A percentile compares a stretch with the other conserved stretches of the same genome.
These are phyloP conservation scores for Serinus canaria DNA, from an alignment of 2,113 vertebrate genomes.

Conservation along the genomic window DNA sequence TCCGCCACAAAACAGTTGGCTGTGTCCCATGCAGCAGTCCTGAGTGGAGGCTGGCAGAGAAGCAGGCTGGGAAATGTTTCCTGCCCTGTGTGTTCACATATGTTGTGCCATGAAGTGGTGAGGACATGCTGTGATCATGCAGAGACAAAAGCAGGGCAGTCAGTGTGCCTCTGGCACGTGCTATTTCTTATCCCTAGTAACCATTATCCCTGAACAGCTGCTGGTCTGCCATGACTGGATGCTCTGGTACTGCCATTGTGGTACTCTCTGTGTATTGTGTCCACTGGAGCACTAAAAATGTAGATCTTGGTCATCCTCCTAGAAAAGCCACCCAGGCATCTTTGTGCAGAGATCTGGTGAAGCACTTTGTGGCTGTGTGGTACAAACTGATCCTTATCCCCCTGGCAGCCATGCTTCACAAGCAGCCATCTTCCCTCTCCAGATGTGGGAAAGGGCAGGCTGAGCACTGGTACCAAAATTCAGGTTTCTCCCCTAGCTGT, in stretches of 20 bases:
- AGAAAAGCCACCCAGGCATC: background rate
- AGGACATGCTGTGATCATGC: background rate
- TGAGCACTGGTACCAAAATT: background rate
- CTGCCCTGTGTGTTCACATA: background rate
- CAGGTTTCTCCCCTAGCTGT: background rate
- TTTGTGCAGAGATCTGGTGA: background rate
- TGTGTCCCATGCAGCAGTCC: background rate
- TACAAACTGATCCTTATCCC: background rate
- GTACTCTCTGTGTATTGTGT: background rate
- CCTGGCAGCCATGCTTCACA: background rate
- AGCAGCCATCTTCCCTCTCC: background rate
- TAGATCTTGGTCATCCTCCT: background rate
- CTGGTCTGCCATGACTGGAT: background rate
- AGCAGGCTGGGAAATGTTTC: background rate
- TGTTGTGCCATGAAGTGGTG: accelerated
- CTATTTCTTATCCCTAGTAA: background rate
- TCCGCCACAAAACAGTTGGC: background rate
- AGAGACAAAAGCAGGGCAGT: background rate
- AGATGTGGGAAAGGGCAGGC: background rate
- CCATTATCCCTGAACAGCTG: background rate
- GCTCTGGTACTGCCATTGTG: background rate
- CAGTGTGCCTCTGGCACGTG: background rate
- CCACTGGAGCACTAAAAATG: background rate
- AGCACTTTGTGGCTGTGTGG: background rate
- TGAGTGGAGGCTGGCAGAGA: background rate